Percentiles rank a stretch among this genome's conserved stretches.
Conservation (phyloP, 2,888 invertebrate genomes). For the Caenorhabditis sulstoni region DNA sequence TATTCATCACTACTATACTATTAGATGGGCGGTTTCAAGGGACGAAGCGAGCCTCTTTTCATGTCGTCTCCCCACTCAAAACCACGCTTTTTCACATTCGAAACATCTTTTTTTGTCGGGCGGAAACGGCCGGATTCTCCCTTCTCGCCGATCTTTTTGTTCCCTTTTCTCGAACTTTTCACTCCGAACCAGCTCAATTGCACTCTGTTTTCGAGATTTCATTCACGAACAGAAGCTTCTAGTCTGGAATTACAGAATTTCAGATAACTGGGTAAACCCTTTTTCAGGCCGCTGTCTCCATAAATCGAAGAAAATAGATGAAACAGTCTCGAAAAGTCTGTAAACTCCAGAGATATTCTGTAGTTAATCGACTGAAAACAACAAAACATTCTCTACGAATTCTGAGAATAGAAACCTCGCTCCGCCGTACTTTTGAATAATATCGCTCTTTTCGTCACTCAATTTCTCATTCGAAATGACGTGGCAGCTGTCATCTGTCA, state of each 20-base stretch:
- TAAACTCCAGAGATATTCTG: too few relatives aligned
- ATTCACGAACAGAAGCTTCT: too few relatives aligned
- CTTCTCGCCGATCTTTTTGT: background rate
- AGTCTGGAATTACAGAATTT: too few relatives aligned
- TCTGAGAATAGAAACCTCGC: too few relatives aligned
- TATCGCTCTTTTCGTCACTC: background rate
- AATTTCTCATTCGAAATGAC: background rate
- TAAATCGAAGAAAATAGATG: too few relatives aligned
- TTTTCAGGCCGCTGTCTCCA: too few relatives aligned
- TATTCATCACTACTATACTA: conserved; percentile 55
- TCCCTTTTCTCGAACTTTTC: background rate
- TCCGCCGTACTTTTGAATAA: background rate
- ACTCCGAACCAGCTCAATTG: too few relatives aligned
- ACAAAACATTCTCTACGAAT: too few relatives aligned
- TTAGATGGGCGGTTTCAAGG: conserved; percentile 24
- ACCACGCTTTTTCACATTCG: conserved; percentile 10
- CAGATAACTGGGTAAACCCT: too few relatives aligned
- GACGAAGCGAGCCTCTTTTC: conserved; percentile 8
- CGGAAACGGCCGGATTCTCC: conserved; percentile 16
- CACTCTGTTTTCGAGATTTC: too few relatives aligned
- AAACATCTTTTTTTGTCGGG: conserved; percentile 15
- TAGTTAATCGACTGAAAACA: too few relatives aligned
- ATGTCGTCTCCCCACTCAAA: background rate
- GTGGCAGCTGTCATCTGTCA: background rate
- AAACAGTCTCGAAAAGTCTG: too few relatives aligned